Evolutionary conservation across 2,113 vertebrate species (phyloP).

Genomic region (Dendrocopos noguchii): DNA sequence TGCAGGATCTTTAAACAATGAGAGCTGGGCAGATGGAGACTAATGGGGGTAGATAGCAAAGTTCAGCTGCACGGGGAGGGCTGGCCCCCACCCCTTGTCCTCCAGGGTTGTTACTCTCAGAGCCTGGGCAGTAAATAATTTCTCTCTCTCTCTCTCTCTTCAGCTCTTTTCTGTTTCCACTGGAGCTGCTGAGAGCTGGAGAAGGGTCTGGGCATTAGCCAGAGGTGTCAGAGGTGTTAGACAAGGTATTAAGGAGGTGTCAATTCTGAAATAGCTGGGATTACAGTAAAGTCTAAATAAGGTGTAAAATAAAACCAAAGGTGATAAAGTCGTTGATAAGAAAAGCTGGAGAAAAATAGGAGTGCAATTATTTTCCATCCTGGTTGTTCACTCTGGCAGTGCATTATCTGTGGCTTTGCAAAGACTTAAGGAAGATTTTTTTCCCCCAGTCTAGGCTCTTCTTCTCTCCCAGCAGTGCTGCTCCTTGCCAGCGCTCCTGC

Average conservation of each 20-base stretch:
- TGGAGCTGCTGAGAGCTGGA: not conserved
- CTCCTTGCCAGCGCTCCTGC: not conserved
- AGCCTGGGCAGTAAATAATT: conserved; percentile 18
- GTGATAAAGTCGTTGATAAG: conserved; percentile 67
- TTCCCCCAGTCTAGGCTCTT: not conserved
- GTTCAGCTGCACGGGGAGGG: not conserved
- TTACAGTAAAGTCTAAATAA: conserved; percentile 74
- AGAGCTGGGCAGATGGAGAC: not conserved
- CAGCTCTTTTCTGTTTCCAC: not conserved
- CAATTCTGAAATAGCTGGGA: conserved; percentile 65
- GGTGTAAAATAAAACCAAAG: conserved; percentile 66
- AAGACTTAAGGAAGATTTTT: conserved; percentile 32
- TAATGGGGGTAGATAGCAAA: not conserved
- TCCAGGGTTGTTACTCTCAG: not conserved
- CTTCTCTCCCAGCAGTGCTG: not conserved
- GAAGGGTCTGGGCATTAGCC: conserved; percentile 29
- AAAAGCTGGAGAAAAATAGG: conserved; percentile 49
- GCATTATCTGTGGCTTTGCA: conserved; percentile 57
- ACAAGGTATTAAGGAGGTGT: conserved; percentile 74
- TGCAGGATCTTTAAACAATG: accelerated
- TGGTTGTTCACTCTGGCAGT: conserved; percentile 30
- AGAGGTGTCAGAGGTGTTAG: conserved; percentile 57
- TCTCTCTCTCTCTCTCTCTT: not conserved
- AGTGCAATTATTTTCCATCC: conserved; percentile 66
- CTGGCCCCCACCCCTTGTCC: not conserved